A percentile compares a stretch with the other conserved stretches of the same genome.
These are phyloP conservation scores for Oncorhynchus mykiss DNA, from an alignment of 2,113 vertebrate species.

Conservation along the genomic window DNA sequence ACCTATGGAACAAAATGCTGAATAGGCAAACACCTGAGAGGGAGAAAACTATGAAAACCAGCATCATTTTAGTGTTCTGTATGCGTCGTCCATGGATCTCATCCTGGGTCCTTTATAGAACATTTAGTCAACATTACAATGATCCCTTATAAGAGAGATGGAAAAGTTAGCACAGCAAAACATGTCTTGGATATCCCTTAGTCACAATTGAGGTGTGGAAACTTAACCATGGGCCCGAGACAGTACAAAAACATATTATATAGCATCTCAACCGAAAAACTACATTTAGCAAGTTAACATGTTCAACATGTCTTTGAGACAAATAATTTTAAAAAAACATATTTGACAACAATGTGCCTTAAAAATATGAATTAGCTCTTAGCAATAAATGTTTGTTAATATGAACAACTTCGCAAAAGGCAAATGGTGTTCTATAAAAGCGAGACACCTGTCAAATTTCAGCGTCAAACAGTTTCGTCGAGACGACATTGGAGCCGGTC, in stretches of 20 bases:
- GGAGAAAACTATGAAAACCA: conserved; percentile 26
- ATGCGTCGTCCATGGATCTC: conserved; percentile 26
- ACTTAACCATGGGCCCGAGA: conserved; percentile 47
- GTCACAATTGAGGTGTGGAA: conserved; percentile 23
- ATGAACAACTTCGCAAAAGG: conserved; percentile 7
- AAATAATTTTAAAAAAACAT: conserved; percentile 29
- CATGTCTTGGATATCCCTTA: conserved; percentile 30
- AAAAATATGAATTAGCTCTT: not conserved
- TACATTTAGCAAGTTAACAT: conserved; percentile 55
- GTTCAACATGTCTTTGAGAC: conserved; percentile 61
- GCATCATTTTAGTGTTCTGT: conserved; percentile 34
- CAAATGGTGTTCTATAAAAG: not conserved
- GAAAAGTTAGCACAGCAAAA: conserved; percentile 22
- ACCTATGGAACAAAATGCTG: conserved; percentile 61
- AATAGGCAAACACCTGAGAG: conserved; percentile 43
- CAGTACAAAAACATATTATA: not conserved
- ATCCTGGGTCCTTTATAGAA: conserved; percentile 30
- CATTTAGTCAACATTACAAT: conserved; percentile 20
- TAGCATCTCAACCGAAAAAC: conserved; percentile 21
- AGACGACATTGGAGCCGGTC: conserved; percentile 35
- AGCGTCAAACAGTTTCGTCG: conserved; percentile 47
- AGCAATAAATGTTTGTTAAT: not conserved
- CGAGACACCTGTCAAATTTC: conserved; percentile 24
- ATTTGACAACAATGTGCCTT: not conserved
- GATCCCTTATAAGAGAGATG: conserved; percentile 20